phyloP scores from a whole-genome alignment of 2,113 vertebrate species.

The Hyperoodon ampullatus region DNA sequence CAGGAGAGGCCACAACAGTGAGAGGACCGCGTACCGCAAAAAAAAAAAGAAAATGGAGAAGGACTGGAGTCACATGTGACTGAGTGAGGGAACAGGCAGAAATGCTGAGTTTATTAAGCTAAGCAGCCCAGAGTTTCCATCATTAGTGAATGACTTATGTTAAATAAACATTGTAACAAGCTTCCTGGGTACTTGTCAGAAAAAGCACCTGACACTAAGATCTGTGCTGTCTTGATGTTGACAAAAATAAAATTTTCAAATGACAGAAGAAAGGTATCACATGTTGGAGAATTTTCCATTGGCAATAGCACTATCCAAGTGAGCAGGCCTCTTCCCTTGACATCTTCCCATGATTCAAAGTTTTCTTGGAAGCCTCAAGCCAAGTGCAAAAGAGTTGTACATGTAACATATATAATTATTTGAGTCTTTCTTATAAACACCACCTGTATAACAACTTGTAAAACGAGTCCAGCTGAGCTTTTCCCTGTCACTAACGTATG shows the following conservation, averaged over 20 bases:
- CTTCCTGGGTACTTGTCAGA: neutral
- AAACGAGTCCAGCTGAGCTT: neutral
- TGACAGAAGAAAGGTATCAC: neutral
- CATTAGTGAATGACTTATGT: neutral
- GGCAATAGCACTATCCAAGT: neutral
- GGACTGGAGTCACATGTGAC: neutral
- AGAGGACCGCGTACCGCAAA: too few relatives aligned
- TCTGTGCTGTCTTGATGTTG: neutral
- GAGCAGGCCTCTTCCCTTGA: neutral
- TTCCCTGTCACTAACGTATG: neutral
- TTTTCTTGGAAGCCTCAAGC: neutral
- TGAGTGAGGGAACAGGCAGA: neutral
- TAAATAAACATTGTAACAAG: neutral
- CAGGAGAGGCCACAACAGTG: too few relatives aligned
- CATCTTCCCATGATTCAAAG: neutral
- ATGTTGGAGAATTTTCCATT: neutral
- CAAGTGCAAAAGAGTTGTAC: neutral
- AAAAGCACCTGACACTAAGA: neutral
- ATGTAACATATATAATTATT: neutral
- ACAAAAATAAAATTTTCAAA: constrained; percentile 27
- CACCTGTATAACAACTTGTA: constrained; percentile 18
- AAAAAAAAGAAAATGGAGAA: neutral
- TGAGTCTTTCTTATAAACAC: constrained; percentile 12
- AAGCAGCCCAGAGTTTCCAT: neutral
- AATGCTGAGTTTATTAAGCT: constrained; percentile 3